Evolutionary conservation across 1,140 invertebrate species (phyloP).

Genomic region (Sinonovacula constricta): DNA sequence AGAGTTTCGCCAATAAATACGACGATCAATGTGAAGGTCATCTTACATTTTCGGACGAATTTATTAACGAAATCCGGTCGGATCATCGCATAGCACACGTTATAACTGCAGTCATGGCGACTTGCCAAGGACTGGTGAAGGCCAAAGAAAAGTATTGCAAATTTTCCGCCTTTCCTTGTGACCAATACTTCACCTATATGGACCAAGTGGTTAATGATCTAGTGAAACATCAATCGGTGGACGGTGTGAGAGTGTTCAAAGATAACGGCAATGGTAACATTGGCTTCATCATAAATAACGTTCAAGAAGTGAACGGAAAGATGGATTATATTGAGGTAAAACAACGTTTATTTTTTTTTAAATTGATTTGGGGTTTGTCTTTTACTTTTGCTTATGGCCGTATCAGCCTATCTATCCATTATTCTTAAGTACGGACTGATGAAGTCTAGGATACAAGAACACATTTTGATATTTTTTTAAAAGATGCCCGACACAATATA

Average conservation of each 20-base stretch:
- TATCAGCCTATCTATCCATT: too few species aligned
- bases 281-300: conserved; percentile 67
- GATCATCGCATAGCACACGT: conserved; percentile 68
- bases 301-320: conserved; percentile 53
- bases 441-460: too few species aligned
- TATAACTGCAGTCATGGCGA: conserved; percentile 64
- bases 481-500: too few species aligned
- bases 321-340: conserved; percentile 12
- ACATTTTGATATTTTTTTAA: too few species aligned
- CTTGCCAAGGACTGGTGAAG: conserved; percentile 54
- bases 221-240: not conserved
- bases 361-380: too few species aligned
- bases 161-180: conserved; percentile 47
- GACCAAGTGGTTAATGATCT: conserved; percentile 36
- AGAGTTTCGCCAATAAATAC: conserved; percentile 63
- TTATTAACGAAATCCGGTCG: conserved; percentile 41
- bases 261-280: conserved; percentile 68
- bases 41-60: conserved; percentile 41
- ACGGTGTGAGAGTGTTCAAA: conserved; percentile 58
- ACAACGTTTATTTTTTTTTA: too few species aligned
- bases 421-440: too few species aligned
- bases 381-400: too few species aligned
- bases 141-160: conserved; percentile 50
- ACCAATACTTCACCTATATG: conserved; percentile 24
- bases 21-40: conserved; percentile 28